Conservation (phyloP, 1,140 invertebrate species). For the Palaemon carinicauda region DNA sequence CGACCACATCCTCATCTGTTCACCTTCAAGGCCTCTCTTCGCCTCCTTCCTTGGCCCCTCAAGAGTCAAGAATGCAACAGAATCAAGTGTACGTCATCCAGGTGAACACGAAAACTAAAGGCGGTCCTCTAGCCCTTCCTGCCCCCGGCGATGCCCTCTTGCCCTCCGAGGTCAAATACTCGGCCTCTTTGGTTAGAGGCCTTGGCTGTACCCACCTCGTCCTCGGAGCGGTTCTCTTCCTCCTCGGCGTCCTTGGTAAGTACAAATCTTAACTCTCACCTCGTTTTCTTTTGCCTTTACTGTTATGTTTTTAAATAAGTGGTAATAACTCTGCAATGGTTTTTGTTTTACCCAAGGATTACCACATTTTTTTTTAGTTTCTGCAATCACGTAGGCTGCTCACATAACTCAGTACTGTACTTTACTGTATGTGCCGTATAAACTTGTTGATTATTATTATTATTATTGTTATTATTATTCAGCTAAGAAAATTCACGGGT, state of each 20-base stretch:
- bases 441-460: too few relatives aligned
- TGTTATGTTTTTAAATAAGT: too few relatives aligned
- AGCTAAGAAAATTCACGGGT: too few relatives aligned
- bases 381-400: too few relatives aligned
- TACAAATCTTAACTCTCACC: not conserved
- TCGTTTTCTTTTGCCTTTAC: too few relatives aligned
- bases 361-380: too few relatives aligned
- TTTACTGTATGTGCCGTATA: too few relatives aligned
- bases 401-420: too few relatives aligned
- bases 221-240: conserved; percentile 38
- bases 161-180: conserved; percentile 54
- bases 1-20: not conserved
- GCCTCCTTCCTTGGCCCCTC: not conserved
- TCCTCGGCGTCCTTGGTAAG: conserved; percentile 46
- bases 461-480: too few relatives aligned
- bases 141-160: conserved; percentile 23
- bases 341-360: too few relatives aligned
- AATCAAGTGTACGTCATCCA: conserved; percentile 39
- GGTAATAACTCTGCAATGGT: too few relatives aligned
- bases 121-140: conserved; percentile 6
- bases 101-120: not conserved
- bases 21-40: not conserved
- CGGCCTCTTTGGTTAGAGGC: conserved; percentile 41
- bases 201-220: conserved; percentile 33
- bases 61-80: conserved; percentile 11